A percentile compares a stretch with the other conserved stretches of the same genome.
These are phyloP conservation scores for Cataglyphis cursor DNA, from an alignment of 2,888 invertebrate genomes.

Conservation along the genomic window DNA sequence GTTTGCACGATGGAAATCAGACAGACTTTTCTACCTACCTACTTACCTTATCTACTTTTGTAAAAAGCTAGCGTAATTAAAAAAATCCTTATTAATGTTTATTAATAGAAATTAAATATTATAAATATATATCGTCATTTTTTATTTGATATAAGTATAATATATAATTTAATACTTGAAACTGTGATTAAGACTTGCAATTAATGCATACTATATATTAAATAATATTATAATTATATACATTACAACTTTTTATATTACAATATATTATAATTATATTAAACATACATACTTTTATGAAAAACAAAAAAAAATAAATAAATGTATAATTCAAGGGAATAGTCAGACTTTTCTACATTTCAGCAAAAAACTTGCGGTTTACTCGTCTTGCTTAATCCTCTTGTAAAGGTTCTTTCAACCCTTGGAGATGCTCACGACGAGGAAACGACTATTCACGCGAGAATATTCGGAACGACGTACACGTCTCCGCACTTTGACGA, in stretches of 20 bases:
- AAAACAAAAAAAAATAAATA: not conserved
- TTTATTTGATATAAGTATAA: not conserved
- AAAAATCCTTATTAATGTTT: not conserved
- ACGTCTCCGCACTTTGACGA: slow-evolving; percentile 61
- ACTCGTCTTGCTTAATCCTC: slow-evolving; percentile 45
- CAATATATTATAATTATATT: not conserved
- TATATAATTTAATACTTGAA: not conserved
- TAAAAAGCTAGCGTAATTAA: not conserved
- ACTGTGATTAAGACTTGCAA: not conserved
- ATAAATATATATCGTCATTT: not conserved
- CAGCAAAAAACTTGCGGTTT: slow-evolving; percentile 1
- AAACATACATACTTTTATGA: not conserved
- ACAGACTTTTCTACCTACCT: not conserved
- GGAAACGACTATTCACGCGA: slow-evolving; percentile 53
- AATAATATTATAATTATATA: not conserved
- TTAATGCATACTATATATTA: not conserved
- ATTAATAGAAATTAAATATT: not conserved
- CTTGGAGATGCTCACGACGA: slow-evolving; percentile 37
- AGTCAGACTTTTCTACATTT: not conserved
- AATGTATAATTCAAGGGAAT: not conserved
- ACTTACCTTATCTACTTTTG: not conserved
- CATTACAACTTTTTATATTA: not conserved
- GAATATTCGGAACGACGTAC: slow-evolving; percentile 54
- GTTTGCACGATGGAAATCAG: slow-evolving; percentile 27
- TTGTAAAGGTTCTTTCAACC: slow-evolving; percentile 41